Conservation (phyloP, 1,140 invertebrate genomes). For the Drosophila kohkoa region DNA sequence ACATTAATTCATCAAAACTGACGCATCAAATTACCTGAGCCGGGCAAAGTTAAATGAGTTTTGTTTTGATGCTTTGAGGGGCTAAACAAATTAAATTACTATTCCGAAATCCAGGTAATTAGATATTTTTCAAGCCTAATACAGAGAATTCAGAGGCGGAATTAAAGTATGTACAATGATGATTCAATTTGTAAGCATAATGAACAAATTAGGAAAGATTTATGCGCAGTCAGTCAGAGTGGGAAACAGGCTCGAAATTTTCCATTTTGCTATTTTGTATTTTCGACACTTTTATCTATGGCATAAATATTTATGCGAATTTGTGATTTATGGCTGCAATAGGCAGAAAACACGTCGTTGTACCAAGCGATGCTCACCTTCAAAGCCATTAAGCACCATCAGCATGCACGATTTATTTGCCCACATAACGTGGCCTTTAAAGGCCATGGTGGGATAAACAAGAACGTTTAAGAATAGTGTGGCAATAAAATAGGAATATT, state of each 20-base stretch:
- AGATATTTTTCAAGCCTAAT: slow-evolving; percentile 13
- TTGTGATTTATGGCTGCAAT: slow-evolving; percentile 17
- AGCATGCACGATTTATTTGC: not conserved
- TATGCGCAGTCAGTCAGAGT: slow-evolving; percentile 23
- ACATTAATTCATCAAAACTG: slow-evolving; percentile 18
- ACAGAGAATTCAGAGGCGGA: not conserved
- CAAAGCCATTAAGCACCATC: slow-evolving; percentile 13
- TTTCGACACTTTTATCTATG: not conserved
- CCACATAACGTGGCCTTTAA: not conserved
- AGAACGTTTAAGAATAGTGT: not conserved
- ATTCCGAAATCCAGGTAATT: slow-evolving; percentile 66
- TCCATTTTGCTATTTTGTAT: slow-evolving; percentile 9
- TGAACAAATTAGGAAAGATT: slow-evolving; percentile 66
- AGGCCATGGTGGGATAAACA: not conserved
- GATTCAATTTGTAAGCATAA: slow-evolving; percentile 64
- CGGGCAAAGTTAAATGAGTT: slow-evolving; percentile 59
- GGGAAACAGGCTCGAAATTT: not conserved
- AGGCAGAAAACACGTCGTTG: not conserved
- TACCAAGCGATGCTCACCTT: slow-evolving; percentile 7
- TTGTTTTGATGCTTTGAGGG: slow-evolving; percentile 7
- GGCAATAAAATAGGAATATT: not conserved
- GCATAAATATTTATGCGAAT: slow-evolving; percentile 16
- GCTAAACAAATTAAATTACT: slow-evolving; percentile 54
- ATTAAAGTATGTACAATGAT: slow-evolving; percentile 34
- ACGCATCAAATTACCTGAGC: slow-evolving; percentile 11